Evolutionary conservation across 2,888 invertebrate species (phyloP), one percentile per base, ranked within the genome.

Genomic region (Nasonovia ribisnigri): DNA sequence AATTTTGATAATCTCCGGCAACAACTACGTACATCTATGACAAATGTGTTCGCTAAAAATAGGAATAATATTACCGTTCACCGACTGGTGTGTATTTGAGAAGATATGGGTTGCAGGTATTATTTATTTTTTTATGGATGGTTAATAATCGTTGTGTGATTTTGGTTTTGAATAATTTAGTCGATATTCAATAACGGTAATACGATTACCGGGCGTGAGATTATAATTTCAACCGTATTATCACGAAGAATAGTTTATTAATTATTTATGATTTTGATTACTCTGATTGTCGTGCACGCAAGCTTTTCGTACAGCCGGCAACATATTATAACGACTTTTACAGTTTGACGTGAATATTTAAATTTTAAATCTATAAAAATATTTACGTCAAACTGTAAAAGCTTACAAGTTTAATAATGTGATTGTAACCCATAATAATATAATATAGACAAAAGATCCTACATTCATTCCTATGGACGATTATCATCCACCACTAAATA

Each of bases 161-260:
- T 90, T 51, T 36, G 11, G 42, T 42, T 91, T 42, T 91, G 51
- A 91, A 91, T 91, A 84, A 91, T 91, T 91, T 54, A 54, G 10
- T 48, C 4, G 46, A 11, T 11, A 16, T 46, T 54, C n/a, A 46
- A 86, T 86, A 36, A 20, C 20, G 8, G 36, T 77, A 42, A n/a
- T n/a, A 42, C 20, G 36, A n/a, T 77, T 77, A 77, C 2, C 20
- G 6, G 8, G 8, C 46, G 36, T 8, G 36, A 77, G 77, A 77
- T 77, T 36, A 36, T 20, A 77, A 36, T 36, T 77, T 36, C 36
- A 77, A 36, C 77, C 77, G 6, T 77, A 77, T 77, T 36, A 42
- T 77, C 77, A 77, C 3, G 36, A 77, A 36, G 36, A 77, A 36
- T 77, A 77, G 8, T 77, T 77, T 42, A 77, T 77, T 77, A 20